Evolutionary conservation across 2,113 vertebrate genomes (phyloP).

Genomic region (Physeter macrocephalus): DNA sequence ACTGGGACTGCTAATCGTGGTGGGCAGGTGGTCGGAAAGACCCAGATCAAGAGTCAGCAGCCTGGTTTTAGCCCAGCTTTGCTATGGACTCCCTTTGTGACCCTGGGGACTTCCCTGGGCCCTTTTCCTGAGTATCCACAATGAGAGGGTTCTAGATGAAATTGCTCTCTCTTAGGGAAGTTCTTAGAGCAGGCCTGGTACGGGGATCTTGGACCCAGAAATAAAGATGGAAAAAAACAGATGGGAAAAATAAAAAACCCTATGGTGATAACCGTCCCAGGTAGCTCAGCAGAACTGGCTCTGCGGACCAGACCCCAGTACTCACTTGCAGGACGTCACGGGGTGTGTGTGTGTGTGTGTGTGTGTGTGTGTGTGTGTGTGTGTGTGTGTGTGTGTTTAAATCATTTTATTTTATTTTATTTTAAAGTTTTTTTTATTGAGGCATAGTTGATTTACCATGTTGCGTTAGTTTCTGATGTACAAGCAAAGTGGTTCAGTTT

Average conservation of each 20-base stretch:
- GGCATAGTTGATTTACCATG: neutral
- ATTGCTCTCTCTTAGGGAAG: neutral
- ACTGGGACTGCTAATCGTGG: neutral
- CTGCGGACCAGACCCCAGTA: neutral
- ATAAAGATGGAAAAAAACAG: neutral
- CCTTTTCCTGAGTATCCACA: neutral
- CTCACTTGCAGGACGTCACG: fast-evolving
- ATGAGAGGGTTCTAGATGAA: neutral
- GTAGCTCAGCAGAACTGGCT: neutral
- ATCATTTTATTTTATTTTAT: no score
- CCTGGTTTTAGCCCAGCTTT: neutral
- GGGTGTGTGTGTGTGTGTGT: neutral
- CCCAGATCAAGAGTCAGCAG: neutral
- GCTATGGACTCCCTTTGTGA: neutral
- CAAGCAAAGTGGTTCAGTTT: neutral
- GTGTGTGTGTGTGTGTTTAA: no score
- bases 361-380: no score
- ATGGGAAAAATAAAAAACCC: neutral
- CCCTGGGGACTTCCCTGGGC: neutral
- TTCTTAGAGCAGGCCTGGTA: neutral
- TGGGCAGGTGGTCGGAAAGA: no score
- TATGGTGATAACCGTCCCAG: fast-evolving
- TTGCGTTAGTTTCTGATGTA: neutral
- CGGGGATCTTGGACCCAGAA: neutral
- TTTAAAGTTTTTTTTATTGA: neutral